Percentiles rank a stretch among this genome's conserved stretches.
phyloP scores from a whole-genome alignment of 2,888 invertebrate genomes.

The Nomada goodeniana region DNA sequence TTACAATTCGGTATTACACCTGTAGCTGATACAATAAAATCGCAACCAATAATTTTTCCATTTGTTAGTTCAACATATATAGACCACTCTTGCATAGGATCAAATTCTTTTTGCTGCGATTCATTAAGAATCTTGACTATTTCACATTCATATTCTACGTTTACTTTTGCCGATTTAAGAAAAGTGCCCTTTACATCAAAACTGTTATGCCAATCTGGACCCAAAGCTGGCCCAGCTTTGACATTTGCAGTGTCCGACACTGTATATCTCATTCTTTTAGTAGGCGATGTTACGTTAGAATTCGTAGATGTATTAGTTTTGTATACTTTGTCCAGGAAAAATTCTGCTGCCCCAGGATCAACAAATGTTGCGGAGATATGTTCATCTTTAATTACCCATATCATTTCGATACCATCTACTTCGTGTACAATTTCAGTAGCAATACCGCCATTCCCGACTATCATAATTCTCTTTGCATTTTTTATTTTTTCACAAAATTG shows the following conservation, averaged over 20 bases:
- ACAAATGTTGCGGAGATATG: slow-evolving; percentile 97
- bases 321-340: slow-evolving; percentile 89
- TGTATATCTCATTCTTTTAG: slow-evolving; percentile 89
- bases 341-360: slow-evolving; percentile 97
- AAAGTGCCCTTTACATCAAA: slow-evolving; percentile 87
- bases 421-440: slow-evolving; percentile 98
- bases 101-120: slow-evolving; percentile 85
- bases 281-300: slow-evolving; percentile 33
- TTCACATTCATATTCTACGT: slow-evolving; percentile 84
- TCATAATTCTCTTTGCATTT: slow-evolving; percentile 89
- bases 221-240: slow-evolving; percentile 94
- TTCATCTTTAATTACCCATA: slow-evolving; percentile 97
- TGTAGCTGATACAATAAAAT: slow-evolving; percentile 97
- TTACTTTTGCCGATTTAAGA: slow-evolving; percentile 83
- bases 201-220: slow-evolving; percentile 97
- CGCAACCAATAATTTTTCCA: slow-evolving; percentile 90
- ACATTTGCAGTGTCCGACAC: slow-evolving; percentile 85
- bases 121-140: slow-evolving; percentile 87
- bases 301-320: slow-evolving; percentile 40
- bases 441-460: slow-evolving; percentile 99
- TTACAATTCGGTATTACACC: slow-evolving; percentile 92
- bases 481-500: slow-evolving; percentile 90
- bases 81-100: slow-evolving; percentile 86
- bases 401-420: slow-evolving; percentile 92
- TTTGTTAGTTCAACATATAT: slow-evolving; percentile 91